Percentiles rank a stretch among this genome's conserved stretches.
Evolutionary conservation across 1,140 invertebrate species (phyloP).

Genomic region (Euborellia annulipes): DNA sequence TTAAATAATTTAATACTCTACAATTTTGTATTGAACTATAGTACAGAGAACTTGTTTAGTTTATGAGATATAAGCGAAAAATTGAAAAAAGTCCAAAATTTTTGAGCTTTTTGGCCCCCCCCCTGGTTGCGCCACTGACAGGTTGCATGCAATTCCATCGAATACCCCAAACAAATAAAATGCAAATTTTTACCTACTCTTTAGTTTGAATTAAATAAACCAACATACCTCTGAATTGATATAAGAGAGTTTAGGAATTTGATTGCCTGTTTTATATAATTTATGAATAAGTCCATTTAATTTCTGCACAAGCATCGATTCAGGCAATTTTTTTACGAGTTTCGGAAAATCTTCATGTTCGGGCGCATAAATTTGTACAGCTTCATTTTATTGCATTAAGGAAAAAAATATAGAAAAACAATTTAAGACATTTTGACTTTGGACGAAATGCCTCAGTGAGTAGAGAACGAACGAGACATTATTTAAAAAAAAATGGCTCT

Average conservation of each 20-base stretch:
- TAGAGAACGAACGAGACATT: too few species aligned
- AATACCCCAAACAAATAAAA: too few species aligned
- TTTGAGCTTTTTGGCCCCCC: too few species aligned
- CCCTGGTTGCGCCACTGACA: too few species aligned
- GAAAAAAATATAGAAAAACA: too few species aligned
- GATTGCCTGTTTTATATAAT: conserved; percentile 40
- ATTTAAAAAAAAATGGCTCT: too few species aligned
- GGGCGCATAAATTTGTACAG: conserved; percentile 36
- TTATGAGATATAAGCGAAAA: not conserved
- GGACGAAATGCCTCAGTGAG: too few species aligned
- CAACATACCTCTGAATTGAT: conserved; percentile 34
- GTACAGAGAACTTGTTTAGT: not conserved
- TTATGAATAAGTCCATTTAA: conserved; percentile 53
- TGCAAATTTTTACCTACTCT: too few species aligned
- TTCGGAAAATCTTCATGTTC: conserved; percentile 35
- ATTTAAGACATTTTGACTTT: too few species aligned
- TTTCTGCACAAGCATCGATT: conserved; percentile 68
- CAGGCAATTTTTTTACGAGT: conserved; percentile 52
- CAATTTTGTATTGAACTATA: too few species aligned
- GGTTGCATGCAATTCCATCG: too few species aligned
- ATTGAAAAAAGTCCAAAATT: conserved; percentile 1
- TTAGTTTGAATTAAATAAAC: conserved; percentile 9
- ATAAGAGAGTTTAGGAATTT: conserved; percentile 34
- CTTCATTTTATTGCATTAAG: conserved; percentile 13
- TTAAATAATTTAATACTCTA: too few species aligned